phyloP scores from a whole-genome alignment of 2,797 vertebrate genomes.

The Chrysocyon brachyurus region DNA sequence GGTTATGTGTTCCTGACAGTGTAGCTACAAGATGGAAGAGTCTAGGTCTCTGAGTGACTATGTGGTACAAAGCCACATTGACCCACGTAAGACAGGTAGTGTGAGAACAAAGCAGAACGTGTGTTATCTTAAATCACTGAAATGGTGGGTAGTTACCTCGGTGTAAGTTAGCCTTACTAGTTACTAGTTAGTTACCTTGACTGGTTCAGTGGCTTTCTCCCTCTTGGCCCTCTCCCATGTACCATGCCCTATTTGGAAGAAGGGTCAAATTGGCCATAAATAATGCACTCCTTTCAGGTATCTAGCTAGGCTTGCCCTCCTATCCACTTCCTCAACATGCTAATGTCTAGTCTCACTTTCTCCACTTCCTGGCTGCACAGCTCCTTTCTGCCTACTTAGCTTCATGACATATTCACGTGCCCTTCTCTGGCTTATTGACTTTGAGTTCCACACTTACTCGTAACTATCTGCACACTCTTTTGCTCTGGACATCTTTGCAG shows the following conservation, averaged over 20 bases:
- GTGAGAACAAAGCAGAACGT: neutral
- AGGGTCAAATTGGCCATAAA: neutral
- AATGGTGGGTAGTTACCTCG: neutral
- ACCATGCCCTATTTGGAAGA: neutral
- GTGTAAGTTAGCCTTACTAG: neutral
- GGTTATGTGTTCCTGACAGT: neutral
- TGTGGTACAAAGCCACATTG: neutral
- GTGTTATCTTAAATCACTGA: neutral
- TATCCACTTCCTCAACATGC: neutral
- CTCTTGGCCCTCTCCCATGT: neutral
- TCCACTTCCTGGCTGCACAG: neutral
- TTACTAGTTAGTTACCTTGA: neutral
- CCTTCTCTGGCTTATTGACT: neutral
- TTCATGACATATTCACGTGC: neutral
- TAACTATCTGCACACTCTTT: neutral
- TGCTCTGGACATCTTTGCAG: neutral
- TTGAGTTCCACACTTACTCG: neutral
- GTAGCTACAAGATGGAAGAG: neutral
- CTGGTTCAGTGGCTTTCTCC: neutral
- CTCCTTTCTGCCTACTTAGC: neutral
- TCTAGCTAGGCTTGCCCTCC: neutral
- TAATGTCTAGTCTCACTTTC: neutral
- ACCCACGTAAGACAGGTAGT: neutral
- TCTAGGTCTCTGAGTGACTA: neutral
- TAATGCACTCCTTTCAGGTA: neutral